Base-by-base conservation (phyloP, 2,797 vertebrate genomes). In the Enteromius paludinosus region DNA sequence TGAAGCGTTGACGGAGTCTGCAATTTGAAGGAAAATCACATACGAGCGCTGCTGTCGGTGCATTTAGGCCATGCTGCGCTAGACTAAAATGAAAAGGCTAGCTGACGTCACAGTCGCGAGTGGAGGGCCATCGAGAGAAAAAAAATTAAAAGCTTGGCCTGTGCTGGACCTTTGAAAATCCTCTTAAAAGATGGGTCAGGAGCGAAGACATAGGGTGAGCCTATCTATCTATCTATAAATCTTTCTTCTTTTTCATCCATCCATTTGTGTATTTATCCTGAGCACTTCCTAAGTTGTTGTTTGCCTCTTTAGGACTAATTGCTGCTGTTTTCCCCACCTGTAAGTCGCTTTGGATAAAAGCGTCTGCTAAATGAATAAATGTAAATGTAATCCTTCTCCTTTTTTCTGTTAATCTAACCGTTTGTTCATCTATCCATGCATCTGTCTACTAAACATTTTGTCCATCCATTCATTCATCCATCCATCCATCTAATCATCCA, bases 21-120 rank as follows among this genome's bases (percentile, higher is more conserved):
- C 89, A 87, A 90, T 90, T 90, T 87, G 52, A 80, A 62, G 54
- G 73, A 87, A 87, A 76, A 88, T 87, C 85, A 85, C 83, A 87
- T 83, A 83, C 56, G 72, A 71, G 47, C 81, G 12, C 76, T 73
- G 82, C 86, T 83, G 87, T 81, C 80, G 64, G 79, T 82, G 86
- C 85, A 71, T 85, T 89, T 82, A 83, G 62, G 81, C 70, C 54
- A 28, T 81, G 79, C 82, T 84, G 66, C 25, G 65, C 75, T 82
- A 65, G 56, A 85, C 86, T 79, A 66, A 89, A 84, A 84, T 87
- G 45, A 87, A 84, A 86, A 80, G 76, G 66, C 41, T 11, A 61
- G 71, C 79, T 89, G 86, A 87, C 83, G 77, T 87, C 87, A 88
- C 81, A 11, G 59, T 75, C 59, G 71, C 38, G 33, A 83, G 77